phyloP scores from a whole-genome alignment of 1,140 invertebrate species.

The Planococcus citri region DNA sequence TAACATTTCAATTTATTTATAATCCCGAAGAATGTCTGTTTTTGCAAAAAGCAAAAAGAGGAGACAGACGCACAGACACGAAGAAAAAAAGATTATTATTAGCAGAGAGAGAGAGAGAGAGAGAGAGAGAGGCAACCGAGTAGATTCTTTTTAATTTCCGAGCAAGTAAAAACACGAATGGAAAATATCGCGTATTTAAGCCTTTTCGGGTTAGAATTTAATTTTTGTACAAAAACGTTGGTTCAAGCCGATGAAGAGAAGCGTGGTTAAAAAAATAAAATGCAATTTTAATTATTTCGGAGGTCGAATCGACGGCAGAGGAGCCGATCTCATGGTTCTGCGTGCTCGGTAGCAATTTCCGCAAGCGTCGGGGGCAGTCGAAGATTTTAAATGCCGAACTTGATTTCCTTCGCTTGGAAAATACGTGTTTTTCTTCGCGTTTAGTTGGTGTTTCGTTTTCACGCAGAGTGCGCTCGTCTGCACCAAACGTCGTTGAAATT shows the following conservation, averaged over 20 bases:
- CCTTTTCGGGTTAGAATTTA: neutral
- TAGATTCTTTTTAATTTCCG: conserved; percentile 1
- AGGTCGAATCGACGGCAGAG: neutral
- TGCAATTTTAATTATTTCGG: conserved; percentile 7
- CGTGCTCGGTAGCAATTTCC: neutral
- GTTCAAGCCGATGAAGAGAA: no score
- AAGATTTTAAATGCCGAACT: neutral
- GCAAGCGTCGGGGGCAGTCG: neutral
- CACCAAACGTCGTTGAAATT: neutral
- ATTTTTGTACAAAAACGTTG: neutral
- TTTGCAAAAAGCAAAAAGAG: no score
- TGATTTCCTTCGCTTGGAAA: neutral
- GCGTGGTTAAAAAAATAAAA: conserved; percentile 7
- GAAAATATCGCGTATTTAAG: neutral
- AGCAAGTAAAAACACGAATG: neutral
- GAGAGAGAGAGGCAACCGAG: neutral
- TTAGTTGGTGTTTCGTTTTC: neutral
- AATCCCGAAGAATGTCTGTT: neutral
- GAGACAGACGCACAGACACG: no score
- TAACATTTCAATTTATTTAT: neutral
- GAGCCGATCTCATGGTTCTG: neutral
- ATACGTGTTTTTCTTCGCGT: neutral
- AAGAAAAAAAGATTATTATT: neutral
- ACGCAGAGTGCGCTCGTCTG: neutral
- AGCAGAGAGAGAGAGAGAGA: no score